Evolutionary conservation across 2,797 vertebrate species (phyloP).

Genomic region (Choloepus didactylus): DNA sequence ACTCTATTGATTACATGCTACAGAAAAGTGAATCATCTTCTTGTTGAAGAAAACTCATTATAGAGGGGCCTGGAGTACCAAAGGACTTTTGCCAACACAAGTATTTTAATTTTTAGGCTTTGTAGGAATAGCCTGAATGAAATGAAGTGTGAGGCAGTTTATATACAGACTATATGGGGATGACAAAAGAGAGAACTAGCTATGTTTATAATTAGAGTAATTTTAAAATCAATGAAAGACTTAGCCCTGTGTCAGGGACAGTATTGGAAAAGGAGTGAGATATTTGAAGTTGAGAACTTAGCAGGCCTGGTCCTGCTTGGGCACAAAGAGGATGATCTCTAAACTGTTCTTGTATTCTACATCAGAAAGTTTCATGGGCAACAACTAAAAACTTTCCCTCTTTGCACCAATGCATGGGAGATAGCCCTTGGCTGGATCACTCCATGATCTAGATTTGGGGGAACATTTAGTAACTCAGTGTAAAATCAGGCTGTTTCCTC

Average conservation of each 20-base stretch:
- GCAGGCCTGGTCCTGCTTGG: background rate
- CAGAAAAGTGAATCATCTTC: background rate
- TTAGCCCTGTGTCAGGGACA: background rate
- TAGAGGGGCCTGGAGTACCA: accelerated
- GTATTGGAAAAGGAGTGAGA: background rate
- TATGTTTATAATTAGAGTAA: background rate
- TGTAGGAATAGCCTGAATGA: background rate
- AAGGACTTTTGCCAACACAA: background rate
- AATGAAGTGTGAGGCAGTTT: background rate
- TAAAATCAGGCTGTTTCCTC: background rate
- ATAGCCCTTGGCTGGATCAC: background rate
- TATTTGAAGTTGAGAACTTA: background rate
- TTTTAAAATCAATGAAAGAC: background rate
- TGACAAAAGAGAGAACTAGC: background rate
- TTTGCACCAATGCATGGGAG: background rate
- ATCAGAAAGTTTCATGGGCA: background rate
- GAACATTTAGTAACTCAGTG: background rate
- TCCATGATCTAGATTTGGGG: background rate
- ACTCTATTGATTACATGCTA: background rate
- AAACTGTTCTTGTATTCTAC: background rate
- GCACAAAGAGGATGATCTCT: background rate
- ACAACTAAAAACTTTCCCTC: no score
- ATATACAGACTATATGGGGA: background rate
- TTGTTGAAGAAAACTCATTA: background rate
- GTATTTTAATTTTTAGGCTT: background rate